Conservation (phyloP, 2,888 invertebrate species). For the Chydorus sphaericus region DNA sequence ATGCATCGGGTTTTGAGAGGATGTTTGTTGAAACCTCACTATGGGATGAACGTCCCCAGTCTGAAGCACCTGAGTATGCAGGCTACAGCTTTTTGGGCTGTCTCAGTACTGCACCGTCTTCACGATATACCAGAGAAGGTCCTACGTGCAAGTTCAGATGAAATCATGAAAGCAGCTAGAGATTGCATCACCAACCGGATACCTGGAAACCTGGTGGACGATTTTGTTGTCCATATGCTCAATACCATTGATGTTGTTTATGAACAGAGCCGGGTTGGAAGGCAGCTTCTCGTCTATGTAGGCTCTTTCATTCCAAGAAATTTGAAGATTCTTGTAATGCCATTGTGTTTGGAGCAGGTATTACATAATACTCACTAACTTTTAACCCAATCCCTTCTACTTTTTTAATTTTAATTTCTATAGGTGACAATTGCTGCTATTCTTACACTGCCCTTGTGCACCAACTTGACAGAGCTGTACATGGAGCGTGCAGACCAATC, state of each 20-base stretch:
- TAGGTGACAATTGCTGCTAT: conserved; percentile 15
- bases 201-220: conserved; percentile 13
- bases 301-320: conserved; percentile 15
- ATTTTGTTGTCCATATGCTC: conserved; percentile 15
- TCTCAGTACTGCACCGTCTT: conserved; percentile 7
- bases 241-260: conserved; percentile 13
- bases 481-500: conserved; percentile 16
- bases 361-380: background rate
- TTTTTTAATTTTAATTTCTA: background rate
- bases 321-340: conserved; percentile 12
- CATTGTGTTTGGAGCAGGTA: conserved; percentile 15
- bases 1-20: conserved; percentile 12
- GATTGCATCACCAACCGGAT: conserved; percentile 14
- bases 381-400: background rate
- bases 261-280: conserved; percentile 13
- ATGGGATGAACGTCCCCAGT: conserved; percentile 4
- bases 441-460: conserved; percentile 15
- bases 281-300: conserved; percentile 15
- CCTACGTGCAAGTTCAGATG: conserved; percentile 11
- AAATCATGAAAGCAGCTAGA: conserved; percentile 14
- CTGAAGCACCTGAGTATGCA: conserved; percentile 12
- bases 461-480: conserved; percentile 14
- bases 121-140: conserved; percentile 9
- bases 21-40: conserved; percentile 2
- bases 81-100: conserved; percentile 14